These are phyloP conservation scores for Anagyrus pseudococci DNA, from an alignment of 2,888 invertebrate species.

Conservation along the genomic window DNA sequence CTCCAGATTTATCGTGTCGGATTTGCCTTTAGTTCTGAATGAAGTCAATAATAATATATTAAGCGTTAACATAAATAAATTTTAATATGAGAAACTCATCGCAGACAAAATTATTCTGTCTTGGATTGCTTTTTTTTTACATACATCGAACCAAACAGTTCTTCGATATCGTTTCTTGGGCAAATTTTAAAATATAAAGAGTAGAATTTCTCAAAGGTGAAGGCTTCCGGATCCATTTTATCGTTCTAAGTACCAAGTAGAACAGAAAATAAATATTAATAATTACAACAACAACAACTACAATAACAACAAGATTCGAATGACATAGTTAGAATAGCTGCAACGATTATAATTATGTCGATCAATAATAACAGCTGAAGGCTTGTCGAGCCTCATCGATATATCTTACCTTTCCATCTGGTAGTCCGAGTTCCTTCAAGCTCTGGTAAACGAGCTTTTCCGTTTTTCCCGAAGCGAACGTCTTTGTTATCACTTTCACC, in stretches of 20 bases:
- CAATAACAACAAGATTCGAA: no score
- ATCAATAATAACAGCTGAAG: no score
- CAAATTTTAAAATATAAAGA: slow-evolving; percentile 73
- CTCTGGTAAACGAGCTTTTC: slow-evolving; percentile 74
- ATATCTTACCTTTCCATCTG: slow-evolving; percentile 62
- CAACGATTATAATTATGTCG: no score
- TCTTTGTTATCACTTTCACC: slow-evolving; percentile 70
- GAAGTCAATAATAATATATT: background rate
- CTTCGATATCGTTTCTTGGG: slow-evolving; percentile 74
- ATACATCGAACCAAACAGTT: slow-evolving; percentile 72
- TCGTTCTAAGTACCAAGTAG: slow-evolving; percentile 71
- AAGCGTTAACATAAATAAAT: background rate
- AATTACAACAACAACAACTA: no score
- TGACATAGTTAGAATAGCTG: no score
- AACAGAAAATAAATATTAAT: slow-evolving; percentile 34
- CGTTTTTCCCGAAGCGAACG: slow-evolving; percentile 75
- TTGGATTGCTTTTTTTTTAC: slow-evolving; percentile 48
- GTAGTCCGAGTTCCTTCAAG: slow-evolving; percentile 70
- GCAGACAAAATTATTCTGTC: background rate
- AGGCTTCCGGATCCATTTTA: slow-evolving; percentile 70
- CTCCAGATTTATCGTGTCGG: slow-evolving; percentile 62
- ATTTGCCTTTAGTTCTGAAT: slow-evolving; percentile 63
- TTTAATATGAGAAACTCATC: background rate
- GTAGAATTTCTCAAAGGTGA: slow-evolving; percentile 75
- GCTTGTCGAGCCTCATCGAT: no score